Percentiles rank a stretch among this genome's conserved stretches.
Evolutionary conservation across 2,113 vertebrate genomes (phyloP).

Genomic region (Nyctibius bracteatus): DNA sequence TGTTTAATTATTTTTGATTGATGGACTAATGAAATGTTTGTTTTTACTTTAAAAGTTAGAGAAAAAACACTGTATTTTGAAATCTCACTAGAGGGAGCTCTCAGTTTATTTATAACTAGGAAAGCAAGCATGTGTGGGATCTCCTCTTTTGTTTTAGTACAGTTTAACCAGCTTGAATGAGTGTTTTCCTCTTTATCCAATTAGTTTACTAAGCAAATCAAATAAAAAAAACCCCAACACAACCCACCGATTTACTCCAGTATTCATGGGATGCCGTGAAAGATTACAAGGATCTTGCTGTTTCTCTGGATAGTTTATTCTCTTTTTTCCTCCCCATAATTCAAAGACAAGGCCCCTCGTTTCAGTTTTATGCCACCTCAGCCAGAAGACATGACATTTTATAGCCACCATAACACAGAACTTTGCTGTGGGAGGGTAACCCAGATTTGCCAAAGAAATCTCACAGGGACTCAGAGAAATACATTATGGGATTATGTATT

Average conservation of each 20-base stretch:
- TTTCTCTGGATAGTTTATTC: neutral
- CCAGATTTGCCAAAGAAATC: neutral
- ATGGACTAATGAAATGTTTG: neutral
- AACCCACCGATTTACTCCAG: neutral
- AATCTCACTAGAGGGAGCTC: slow-evolving; percentile 43
- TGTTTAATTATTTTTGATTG: neutral
- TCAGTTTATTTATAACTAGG: neutral
- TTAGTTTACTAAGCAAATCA: neutral
- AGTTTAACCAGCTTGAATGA: neutral
- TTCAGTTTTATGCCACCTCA: neutral
- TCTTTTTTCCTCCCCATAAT: neutral
- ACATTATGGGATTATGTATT: neutral
- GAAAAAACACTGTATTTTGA: neutral
- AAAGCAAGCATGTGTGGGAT: accelerated
- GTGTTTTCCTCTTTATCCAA: neutral
- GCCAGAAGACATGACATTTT: neutral
- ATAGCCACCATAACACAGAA: neutral
- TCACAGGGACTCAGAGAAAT: neutral
- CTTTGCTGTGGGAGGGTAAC: neutral
- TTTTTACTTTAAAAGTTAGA: neutral
- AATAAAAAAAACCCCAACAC: accelerated
- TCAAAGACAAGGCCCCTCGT: neutral
- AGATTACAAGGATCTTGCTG: neutral
- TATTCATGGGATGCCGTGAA: neutral
- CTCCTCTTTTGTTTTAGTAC: neutral